Evolutionary conservation across 2,888 invertebrate genomes (phyloP).

Genomic region (Hypolimnas misippus): DNA sequence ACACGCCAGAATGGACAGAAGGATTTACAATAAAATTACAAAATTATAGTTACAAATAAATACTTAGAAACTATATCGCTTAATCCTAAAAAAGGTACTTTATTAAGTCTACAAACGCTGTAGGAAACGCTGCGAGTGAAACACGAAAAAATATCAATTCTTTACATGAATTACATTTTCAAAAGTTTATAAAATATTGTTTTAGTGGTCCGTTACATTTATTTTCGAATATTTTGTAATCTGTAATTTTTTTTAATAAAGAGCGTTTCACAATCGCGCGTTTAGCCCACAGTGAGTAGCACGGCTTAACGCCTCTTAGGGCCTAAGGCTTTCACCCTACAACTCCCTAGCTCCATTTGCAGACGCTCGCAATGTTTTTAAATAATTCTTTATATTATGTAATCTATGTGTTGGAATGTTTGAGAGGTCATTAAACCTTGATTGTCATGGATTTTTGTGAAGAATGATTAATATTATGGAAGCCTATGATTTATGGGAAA

Average conservation of each 20-base stretch:
- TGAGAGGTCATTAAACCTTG: background rate
- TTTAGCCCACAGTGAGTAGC: conserved; percentile 49
- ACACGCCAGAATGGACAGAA: conserved; percentile 49
- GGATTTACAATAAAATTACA: conserved; percentile 70
- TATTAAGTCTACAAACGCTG: conserved; percentile 68
- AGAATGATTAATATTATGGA: background rate
- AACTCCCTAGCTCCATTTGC: conserved; percentile 24
- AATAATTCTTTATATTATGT: conserved; percentile 4
- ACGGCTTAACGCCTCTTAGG: conserved; percentile 20
- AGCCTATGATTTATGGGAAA: background rate
- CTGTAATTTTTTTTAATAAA: background rate
- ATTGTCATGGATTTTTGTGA: conserved; percentile 9
- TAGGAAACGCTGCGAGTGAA: conserved; percentile 70
- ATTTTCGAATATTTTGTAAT: background rate
- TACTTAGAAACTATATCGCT: conserved; percentile 72
- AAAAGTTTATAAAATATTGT: no score
- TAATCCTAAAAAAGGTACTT: conserved; percentile 79
- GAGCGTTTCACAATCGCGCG: conserved; percentile 67
- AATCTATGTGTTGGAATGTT: conserved; percentile 3
- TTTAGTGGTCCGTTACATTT: no score
- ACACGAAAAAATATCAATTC: conserved; percentile 49
- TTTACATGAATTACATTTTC: background rate
- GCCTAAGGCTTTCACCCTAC: conserved; percentile 12
- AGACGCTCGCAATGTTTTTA: conserved; percentile 20
- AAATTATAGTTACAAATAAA: conserved; percentile 77